Evolutionary conservation across 1,140 invertebrate genomes (phyloP), one percentile per base, ranked within the genome.

Genomic region (Mamestra configurata): DNA sequence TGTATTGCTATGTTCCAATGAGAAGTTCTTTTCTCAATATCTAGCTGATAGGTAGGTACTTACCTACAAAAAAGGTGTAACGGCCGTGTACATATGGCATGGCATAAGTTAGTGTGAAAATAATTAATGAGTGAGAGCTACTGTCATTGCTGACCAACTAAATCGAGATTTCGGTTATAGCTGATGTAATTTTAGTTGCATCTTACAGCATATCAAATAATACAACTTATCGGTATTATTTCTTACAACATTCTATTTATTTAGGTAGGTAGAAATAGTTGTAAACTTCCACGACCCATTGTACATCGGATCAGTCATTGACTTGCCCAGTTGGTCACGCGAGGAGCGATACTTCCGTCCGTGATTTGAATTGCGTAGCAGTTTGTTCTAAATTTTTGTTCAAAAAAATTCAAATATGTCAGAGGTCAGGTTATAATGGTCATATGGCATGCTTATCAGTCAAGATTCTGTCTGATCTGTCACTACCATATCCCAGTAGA

Each of bases 301-400:
- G 57, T 15, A 27, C 27, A 35, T 7, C 11, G n/a, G 22, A 59
- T 59, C 15, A 61, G 57, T 61, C 57, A 61, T n/a, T 61, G 57
- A 61, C 57, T 35, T 35, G 57, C 31, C 27, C 27, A 15, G n/a
- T 35, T 35, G 24, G 8, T 61, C 57, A 35, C 43, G 43, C 43
- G 43, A 46, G 43, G 13, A 46, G 10, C 13, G 13, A 46, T 13
- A 46, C 1, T 46, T 46, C 43, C 13, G 11, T 1, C 13, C 11
- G 43, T 46, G 11, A 46, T 46, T 46, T 46, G 15, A 10, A 40
- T 7, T 15, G 43, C 11, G 43, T 15, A 46, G 43, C 37, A 40
- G 8, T 40, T 46, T 46, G 43, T 46, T 15, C 43, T 15, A 46
- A 0, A 46, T 46, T 15, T 13, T 46, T n/a, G n/a, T 15, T 6